These are phyloP conservation scores for Ciconia boyciana DNA, from an alignment of 2,113 vertebrate genomes.

Conservation along the genomic window DNA sequence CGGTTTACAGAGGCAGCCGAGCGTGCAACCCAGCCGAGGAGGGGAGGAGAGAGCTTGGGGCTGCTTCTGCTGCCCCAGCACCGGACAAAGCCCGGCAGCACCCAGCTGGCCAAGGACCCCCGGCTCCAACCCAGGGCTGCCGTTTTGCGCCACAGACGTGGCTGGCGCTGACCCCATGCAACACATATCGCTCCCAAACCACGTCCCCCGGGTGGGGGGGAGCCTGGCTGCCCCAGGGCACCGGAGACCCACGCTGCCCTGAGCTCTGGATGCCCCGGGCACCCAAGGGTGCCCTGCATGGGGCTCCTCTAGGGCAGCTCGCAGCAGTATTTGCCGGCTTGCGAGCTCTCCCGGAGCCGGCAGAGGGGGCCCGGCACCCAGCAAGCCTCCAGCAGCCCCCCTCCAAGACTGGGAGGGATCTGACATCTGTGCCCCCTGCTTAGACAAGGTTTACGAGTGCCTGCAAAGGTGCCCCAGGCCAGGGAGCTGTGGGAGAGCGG, in stretches of 20 bases:
- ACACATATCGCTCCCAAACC: not conserved
- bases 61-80: not conserved
- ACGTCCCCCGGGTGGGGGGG: fast-evolving
- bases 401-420: not conserved
- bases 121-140: not conserved
- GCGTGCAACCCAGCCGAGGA: not conserved
- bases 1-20: not conserved
- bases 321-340: not conserved
- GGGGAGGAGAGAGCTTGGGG: not conserved
- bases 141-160: fast-evolving
- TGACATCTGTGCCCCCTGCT: not conserved
- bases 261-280: not conserved
- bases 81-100: not conserved
- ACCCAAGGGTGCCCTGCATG: not conserved
- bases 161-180: not conserved
- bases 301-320: not conserved
- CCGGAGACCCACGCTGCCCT: fast-evolving
- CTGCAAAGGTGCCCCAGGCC: not conserved
- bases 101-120: not conserved
- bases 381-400: not conserved
- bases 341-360: not conserved
- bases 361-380: constrained; percentile 50
- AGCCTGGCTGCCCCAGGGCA: not conserved
- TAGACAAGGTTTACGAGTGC: not conserved
- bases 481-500: not conserved